Percentiles rank a stretch among this genome's conserved stretches.
phyloP scores from a whole-genome alignment of 2,888 invertebrate genomes.

The Criorhina ranunculi region DNA sequence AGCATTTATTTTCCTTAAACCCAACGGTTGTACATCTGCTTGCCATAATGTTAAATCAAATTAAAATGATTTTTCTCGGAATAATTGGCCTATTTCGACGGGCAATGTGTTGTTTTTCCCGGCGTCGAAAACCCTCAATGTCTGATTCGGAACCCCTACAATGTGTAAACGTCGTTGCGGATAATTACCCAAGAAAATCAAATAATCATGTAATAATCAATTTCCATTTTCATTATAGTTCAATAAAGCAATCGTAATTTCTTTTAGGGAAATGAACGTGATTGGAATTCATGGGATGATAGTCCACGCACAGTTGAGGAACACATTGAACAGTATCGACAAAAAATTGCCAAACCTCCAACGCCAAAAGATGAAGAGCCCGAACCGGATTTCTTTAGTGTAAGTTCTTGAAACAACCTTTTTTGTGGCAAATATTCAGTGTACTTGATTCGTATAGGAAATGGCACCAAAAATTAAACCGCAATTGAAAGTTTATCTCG shows the following conservation, averaged over 20 bases:
- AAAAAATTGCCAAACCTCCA: conserved; percentile 85
- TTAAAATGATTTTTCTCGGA: conserved; percentile 86
- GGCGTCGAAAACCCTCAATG: conserved; percentile 85
- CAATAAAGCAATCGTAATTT: conserved; percentile 61
- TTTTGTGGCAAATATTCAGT: neutral
- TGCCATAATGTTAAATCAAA: conserved; percentile 85
- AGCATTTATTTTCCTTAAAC: conserved; percentile 14
- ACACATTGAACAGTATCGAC: conserved; percentile 87
- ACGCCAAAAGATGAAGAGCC: conserved; percentile 84
- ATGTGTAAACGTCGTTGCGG: conserved; percentile 85
- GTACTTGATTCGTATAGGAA: conserved; percentile 83
- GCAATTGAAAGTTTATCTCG: conserved; percentile 86
- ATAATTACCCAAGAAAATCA: conserved; percentile 77
- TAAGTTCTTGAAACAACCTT: conserved; percentile 77
- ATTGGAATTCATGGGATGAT: conserved; percentile 88
- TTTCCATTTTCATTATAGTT: conserved; percentile 6
- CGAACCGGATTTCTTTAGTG: conserved; percentile 87
- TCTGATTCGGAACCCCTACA: conserved; percentile 86
- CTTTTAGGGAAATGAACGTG: conserved; percentile 80
- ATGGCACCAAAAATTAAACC: conserved; percentile 87
- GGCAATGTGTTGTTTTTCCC: conserved; percentile 87
- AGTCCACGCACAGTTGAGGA: conserved; percentile 86
- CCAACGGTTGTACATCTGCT: conserved; percentile 11
- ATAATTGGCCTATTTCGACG: conserved; percentile 86
- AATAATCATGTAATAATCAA: conserved; percentile 42